These are phyloP conservation scores for Tinea trinotella DNA, from an alignment of 2,888 invertebrate genomes.

Conservation along the genomic window DNA sequence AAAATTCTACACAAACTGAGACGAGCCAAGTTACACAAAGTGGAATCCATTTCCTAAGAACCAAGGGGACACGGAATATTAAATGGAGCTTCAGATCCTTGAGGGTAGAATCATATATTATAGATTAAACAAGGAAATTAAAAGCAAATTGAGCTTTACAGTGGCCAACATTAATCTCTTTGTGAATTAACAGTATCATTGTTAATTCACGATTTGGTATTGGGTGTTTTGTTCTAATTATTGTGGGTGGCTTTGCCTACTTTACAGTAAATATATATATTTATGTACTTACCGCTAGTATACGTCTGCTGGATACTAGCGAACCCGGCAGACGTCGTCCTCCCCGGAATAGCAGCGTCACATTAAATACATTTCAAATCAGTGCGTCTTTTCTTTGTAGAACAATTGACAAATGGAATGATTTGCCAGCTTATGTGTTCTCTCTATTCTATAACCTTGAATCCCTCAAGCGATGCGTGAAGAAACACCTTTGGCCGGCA, in stretches of 20 bases:
- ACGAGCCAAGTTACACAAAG: slow-evolving; percentile 19
- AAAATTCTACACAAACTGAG: slow-evolving; percentile 15
- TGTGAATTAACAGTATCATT: slow-evolving; percentile 9
- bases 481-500: no score
- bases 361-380: no score
- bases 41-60: slow-evolving; percentile 29
- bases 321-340: no score
- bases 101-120: slow-evolving; percentile 32
- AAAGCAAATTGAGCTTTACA: slow-evolving; percentile 33
- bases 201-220: not conserved
- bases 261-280: no score
- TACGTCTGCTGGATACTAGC: no score
- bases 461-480: no score
- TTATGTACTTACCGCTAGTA: no score
- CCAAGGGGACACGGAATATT: slow-evolving; percentile 34
- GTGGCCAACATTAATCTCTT: slow-evolving; percentile 9
- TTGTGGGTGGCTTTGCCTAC: not conserved
- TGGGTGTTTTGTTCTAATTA: not conserved
- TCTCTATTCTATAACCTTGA: no score
- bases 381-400: no score
- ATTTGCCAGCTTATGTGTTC: no score
- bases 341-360: no score
- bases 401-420: no score
- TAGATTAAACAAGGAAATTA: slow-evolving; percentile 34
- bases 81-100: slow-evolving; percentile 31